Conservation (phyloP, 2,888 invertebrate species). For the Scaptomyza parva region DNA sequence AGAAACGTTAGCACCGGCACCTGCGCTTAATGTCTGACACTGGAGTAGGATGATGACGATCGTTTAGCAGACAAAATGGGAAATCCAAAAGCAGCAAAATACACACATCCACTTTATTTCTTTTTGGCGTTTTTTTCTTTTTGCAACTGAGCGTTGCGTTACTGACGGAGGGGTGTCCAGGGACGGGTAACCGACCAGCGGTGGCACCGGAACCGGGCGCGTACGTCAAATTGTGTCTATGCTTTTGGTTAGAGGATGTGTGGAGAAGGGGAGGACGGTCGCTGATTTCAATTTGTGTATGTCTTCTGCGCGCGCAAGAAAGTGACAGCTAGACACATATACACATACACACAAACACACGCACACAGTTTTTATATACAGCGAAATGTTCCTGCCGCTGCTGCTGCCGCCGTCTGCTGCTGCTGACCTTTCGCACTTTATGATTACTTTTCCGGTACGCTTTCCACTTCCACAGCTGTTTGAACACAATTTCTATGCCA, state of each 20-base stretch:
- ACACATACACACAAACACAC: constrained; percentile 40
- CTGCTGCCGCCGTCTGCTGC: constrained; percentile 20
- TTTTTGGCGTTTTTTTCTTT: not conserved
- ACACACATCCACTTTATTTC: constrained; percentile 43
- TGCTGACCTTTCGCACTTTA: constrained; percentile 83
- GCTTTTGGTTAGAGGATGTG: constrained; percentile 19
- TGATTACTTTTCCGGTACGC: constrained; percentile 70
- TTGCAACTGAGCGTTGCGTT: constrained; percentile 42
- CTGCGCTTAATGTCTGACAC: constrained; percentile 43
- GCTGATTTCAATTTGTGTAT: constrained; percentile 74
- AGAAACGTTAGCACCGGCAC: constrained; percentile 44
- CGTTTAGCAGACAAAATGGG: constrained; percentile 17
- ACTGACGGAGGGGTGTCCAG: constrained; percentile 17
- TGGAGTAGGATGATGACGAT: constrained; percentile 29
- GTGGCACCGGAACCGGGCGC: constrained; percentile 76
- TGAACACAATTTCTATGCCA: constrained; percentile 36
- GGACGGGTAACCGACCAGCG: constrained; percentile 53
- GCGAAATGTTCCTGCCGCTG: constrained; percentile 54
- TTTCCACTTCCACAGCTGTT: constrained; percentile 67
- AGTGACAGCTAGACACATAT: constrained; percentile 76
- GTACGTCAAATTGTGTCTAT: constrained; percentile 64
- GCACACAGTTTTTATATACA: constrained; percentile 44
- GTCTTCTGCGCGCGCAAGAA: constrained; percentile 74
- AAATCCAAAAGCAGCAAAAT: constrained; percentile 33
- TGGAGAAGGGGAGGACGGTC: constrained; percentile 32